phyloP scores from a whole-genome alignment of 1,140 invertebrate genomes.

The Aricia agestis region DNA sequence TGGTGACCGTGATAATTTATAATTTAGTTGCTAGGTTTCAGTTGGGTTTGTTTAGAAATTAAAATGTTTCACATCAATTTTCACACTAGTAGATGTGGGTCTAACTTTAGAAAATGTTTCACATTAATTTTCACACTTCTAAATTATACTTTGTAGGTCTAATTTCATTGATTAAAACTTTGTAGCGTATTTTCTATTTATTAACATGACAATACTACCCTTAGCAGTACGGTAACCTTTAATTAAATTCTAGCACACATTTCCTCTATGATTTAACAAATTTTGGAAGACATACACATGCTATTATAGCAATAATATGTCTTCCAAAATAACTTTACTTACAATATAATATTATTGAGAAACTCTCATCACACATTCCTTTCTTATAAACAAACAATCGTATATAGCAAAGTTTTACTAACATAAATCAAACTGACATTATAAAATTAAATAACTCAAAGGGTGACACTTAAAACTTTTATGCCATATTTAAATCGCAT shows the following conservation, averaged over 20 bases:
- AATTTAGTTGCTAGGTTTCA: not conserved
- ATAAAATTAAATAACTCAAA: not conserved
- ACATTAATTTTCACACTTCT: not conserved
- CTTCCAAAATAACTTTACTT: no score
- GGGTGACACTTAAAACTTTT: not conserved
- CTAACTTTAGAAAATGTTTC: not conserved
- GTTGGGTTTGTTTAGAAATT: not conserved
- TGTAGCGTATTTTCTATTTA: not conserved
- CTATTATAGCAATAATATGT: no score
- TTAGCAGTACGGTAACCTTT: no score
- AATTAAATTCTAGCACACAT: no score
- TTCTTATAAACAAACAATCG: no score
- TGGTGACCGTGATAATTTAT: not conserved
- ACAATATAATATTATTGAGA: no score
- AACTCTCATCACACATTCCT: no score
- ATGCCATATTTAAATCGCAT: slow-evolving; percentile 22
- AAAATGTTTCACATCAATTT: not conserved
- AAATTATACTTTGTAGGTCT: not conserved
- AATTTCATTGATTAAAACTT: not conserved
- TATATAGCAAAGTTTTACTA: no score
- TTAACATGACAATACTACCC: no score
- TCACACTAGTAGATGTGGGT: no score
- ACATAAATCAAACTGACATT: not conserved
- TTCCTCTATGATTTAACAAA: no score
- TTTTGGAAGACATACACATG: no score